A percentile compares a stretch with the other conserved stretches of the same genome.
Evolutionary conservation across 2,113 vertebrate genomes (phyloP).

Genomic region (Shinisaurus crocodilurus): DNA sequence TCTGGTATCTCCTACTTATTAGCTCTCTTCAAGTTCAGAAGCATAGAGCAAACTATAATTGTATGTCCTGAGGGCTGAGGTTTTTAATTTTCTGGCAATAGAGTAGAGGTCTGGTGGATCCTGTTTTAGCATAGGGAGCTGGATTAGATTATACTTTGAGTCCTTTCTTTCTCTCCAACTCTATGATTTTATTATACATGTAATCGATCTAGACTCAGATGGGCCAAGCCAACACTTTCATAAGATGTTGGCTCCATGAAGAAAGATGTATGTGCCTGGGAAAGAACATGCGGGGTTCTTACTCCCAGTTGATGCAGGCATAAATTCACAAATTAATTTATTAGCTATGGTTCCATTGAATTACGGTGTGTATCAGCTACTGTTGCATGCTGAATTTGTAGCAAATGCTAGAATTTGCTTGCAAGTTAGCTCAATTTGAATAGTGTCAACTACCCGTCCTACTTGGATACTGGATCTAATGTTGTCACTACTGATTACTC

Average conservation of each 20-base stretch:
- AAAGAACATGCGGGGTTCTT: neutral
- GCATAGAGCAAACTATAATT: neutral
- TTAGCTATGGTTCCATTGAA: neutral
- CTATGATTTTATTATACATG: constrained; percentile 1
- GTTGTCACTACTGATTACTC: neutral
- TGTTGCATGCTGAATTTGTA: neutral
- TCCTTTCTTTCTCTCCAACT: neutral
- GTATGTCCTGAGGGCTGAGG: constrained; percentile 21
- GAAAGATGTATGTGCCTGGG: neutral
- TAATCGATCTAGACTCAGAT: constrained; percentile 23
- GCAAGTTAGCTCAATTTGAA: neutral
- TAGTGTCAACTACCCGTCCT: neutral
- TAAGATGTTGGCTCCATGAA: neutral
- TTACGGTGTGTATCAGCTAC: neutral
- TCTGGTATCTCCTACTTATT: constrained; percentile 15
- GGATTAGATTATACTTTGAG: neutral
- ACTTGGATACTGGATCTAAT: neutral
- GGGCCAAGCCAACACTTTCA: neutral
- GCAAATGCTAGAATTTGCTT: neutral
- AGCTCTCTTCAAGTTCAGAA: constrained; percentile 8
- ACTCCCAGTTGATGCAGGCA: neutral
- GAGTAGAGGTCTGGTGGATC: constrained; percentile 12
- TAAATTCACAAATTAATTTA: neutral
- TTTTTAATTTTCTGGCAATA: constrained; percentile 21
- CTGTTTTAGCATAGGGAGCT: neutral